These are phyloP conservation scores for Merops nubicus DNA, from an alignment of 2,113 vertebrate species.

Conservation along the genomic window DNA sequence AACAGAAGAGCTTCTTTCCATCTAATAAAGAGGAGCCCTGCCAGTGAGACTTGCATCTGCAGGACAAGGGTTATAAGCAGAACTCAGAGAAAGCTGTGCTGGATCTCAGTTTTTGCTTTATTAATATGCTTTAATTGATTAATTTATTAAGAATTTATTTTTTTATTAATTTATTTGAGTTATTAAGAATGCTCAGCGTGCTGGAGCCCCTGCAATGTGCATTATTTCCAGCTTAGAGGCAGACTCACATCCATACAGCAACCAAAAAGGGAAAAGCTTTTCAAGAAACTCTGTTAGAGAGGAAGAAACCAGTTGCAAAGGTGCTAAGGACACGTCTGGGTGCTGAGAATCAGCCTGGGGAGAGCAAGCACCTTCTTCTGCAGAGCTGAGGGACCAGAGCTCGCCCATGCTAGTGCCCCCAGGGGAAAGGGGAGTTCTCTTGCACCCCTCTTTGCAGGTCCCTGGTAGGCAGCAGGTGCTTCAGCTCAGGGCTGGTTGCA, in stretches of 20 bases:
- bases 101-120: conserved; percentile 4
- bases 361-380: background rate
- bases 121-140: too few relatives aligned
- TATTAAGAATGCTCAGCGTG: conserved; percentile 36
- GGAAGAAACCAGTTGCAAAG: background rate
- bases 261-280: background rate
- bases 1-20: conserved; percentile 30
- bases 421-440: background rate
- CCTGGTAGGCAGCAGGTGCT: background rate
- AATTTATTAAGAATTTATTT: too few relatives aligned
- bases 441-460: background rate
- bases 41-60: conserved; percentile 20
- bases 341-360: background rate
- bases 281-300: background rate
- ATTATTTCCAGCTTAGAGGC: conserved; percentile 7
- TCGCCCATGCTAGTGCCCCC: background rate
- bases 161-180: too few relatives aligned
- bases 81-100: background rate
- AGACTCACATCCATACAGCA: background rate
- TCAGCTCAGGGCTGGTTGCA: background rate
- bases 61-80: conserved; percentile 28
- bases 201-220: background rate
- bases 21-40: conserved; percentile 45
- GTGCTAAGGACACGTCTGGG: background rate
- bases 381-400: background rate